phyloP scores from a whole-genome alignment of 2,797 vertebrate species.

The Eulemur albifrons region DNA sequence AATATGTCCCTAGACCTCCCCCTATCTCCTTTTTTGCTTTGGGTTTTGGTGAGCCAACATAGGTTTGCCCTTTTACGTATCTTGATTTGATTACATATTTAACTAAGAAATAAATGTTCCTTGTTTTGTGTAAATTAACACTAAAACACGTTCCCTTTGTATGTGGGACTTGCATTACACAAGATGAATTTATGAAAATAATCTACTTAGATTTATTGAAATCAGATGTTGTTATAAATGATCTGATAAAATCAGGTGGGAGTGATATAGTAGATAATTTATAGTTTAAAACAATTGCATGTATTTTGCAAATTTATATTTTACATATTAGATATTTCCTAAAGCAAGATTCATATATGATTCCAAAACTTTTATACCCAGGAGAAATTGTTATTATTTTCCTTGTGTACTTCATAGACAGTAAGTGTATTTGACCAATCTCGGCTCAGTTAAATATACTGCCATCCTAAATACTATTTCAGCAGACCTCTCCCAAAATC shows the following conservation, averaged over 20 bases:
- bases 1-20: fast-evolving
- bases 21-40: too few relatives aligned
- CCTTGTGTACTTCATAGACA: not conserved
- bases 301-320: not conserved
- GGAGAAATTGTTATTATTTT: not conserved
- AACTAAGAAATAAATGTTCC: not conserved
- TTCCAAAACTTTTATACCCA: not conserved
- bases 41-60: not conserved
- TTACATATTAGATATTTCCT: not conserved
- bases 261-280: not conserved
- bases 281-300: not conserved
- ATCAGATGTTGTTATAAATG: not conserved
- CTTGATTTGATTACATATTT: not conserved
- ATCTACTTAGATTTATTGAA: not conserved
- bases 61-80: not conserved
- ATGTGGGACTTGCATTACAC: not conserved
- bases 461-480: not conserved
- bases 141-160: not conserved
- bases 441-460: not conserved
- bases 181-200: not conserved
- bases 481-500: not conserved
- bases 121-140: not conserved
- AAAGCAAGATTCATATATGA: not conserved
- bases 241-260: not conserved
- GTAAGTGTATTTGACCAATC: not conserved